Percentiles rank a stretch among this genome's conserved stretches.
Evolutionary conservation across 2,888 invertebrate genomes (phyloP).

Genomic region (Tridacna gigas): DNA sequence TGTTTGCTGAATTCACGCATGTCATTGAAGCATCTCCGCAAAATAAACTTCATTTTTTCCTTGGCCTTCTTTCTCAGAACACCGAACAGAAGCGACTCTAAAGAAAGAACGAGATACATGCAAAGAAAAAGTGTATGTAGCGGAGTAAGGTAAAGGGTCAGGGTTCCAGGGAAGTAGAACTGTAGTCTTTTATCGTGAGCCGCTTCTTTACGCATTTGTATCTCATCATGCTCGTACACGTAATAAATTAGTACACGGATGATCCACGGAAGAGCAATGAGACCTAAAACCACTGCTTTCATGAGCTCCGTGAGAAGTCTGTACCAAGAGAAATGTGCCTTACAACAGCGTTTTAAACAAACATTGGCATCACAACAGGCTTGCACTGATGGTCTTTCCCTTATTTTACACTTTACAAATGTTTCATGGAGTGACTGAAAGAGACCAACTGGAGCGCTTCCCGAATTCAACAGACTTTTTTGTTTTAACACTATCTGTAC

Average conservation of each 20-base stretch:
- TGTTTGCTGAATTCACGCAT: slow-evolving; percentile 68
- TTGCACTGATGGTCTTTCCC: slow-evolving; percentile 69
- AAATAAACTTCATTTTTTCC: slow-evolving; percentile 67
- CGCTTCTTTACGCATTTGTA: slow-evolving; percentile 61
- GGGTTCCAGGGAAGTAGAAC: slow-evolving; percentile 72
- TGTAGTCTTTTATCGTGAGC: slow-evolving; percentile 47
- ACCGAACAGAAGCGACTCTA: slow-evolving; percentile 72
- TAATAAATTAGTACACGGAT: slow-evolving; percentile 75
- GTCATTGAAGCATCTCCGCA: slow-evolving; percentile 74
- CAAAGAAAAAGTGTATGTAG: slow-evolving; percentile 77
- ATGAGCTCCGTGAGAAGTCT: slow-evolving; percentile 67
- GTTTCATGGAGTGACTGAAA: slow-evolving; percentile 71
- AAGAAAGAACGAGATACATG: slow-evolving; percentile 76
- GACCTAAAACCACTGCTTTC: slow-evolving; percentile 64
- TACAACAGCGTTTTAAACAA: slow-evolving; percentile 41
- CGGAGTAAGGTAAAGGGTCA: slow-evolving; percentile 78
- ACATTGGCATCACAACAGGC: slow-evolving; percentile 72
- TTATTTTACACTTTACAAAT: slow-evolving; percentile 76
- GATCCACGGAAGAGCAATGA: slow-evolving; percentile 74
- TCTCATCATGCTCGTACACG: slow-evolving; percentile 72
- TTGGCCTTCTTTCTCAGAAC: slow-evolving; percentile 64
- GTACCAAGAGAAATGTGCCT: slow-evolving; percentile 66
- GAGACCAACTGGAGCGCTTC: slow-evolving; percentile 72
- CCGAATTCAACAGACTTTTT: slow-evolving; percentile 68
- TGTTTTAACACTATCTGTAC: slow-evolving; percentile 68